Evolutionary conservation across 30 jellyfish, hydroid and myxozoan genomes (phyloP).

Genomic region (Aurelia aurita): DNA sequence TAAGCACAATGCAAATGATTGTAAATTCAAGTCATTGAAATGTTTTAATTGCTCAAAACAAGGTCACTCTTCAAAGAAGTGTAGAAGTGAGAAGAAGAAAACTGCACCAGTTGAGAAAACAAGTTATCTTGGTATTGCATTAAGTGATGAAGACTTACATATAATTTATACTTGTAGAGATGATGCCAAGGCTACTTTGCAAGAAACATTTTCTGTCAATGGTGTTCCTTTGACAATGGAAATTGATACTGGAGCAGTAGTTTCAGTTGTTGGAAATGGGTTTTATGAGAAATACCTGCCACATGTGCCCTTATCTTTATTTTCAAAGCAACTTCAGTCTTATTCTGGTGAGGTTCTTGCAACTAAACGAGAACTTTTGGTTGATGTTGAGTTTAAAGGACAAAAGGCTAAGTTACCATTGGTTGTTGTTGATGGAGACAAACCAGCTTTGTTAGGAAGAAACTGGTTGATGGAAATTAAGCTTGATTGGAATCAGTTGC

Average conservation of each 20-base stretch:
- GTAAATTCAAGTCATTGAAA: neutral
- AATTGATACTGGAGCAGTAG: slow-evolving; percentile 63
- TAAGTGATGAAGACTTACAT: too few species aligned
- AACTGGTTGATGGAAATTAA: slow-evolving; percentile 17
- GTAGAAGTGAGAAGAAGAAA: neutral
- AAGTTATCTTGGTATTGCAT: slow-evolving; percentile 28
- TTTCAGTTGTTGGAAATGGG: slow-evolving; percentile 12
- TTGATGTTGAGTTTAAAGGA: slow-evolving; percentile 47
- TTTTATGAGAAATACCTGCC: slow-evolving; percentile 22
- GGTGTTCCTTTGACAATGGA: slow-evolving; percentile 37
- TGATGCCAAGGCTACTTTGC: neutral
- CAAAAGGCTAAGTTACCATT: slow-evolving; percentile 48
- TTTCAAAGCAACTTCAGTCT: slow-evolving; percentile 24
- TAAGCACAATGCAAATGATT: slow-evolving; percentile 45
- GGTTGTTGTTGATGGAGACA: slow-evolving; percentile 46
- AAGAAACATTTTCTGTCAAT: slow-evolving; percentile 31
- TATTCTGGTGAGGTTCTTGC: slow-evolving; percentile 55
- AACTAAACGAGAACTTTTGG: slow-evolving; percentile 37
- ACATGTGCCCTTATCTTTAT: slow-evolving; percentile 34
- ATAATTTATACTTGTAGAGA: too few species aligned
- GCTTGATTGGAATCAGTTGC: slow-evolving; percentile 52
- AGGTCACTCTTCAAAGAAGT: slow-evolving; percentile 1
- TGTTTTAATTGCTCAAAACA: slow-evolving; percentile 37
- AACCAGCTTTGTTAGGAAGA: slow-evolving; percentile 39
- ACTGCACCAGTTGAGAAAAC: slow-evolving; percentile 34